Evolutionary conservation across 1,140 invertebrate genomes (phyloP), one percentile per base, ranked within the genome.

Genomic region (Drosophila pachea): DNA sequence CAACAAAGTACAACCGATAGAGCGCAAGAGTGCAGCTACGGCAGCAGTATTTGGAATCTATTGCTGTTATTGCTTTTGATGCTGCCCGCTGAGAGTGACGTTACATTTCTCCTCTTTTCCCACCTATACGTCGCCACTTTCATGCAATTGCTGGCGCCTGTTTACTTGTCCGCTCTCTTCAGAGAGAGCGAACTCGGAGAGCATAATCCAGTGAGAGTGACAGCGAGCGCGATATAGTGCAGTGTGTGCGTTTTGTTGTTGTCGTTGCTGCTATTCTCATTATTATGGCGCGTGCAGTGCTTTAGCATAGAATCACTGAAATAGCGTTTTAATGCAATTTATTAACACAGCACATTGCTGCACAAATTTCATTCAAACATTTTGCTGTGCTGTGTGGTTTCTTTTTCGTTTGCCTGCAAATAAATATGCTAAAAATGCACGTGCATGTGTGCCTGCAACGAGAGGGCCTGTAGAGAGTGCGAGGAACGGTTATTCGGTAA

Each of bases 61-160:
- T 29, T 63, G 47, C 22, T 31, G 62, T 2, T 12, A n/a, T 22
- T 75, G 59, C 33, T 72, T 53, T 35, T 32, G 54, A 6, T 47
- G 45, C 5, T 47, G 9, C 16, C 5, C 16, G 8, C 65, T 40
- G 63, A 45, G 40, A 65, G 67, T 74, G 75, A 72, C 63, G 66
- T 69, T 64, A 38, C 45, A 53, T 59, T 63, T 63, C 68, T 68
- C 61, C 70, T 73, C 53, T 73, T 58, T 45, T 32, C n/a, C 45
- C 74, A 45, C 59, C 54, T 70, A 61, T 49, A 48, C 52, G 47
- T 49, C 52, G 47, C 47, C 67, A 71, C 66, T 71, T 61, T 43
- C 59, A 52, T 77, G 77, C 78, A 77, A 36, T 62, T 43, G 55
- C 73, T 81, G 69, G 72, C 53, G 68, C 77, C 81, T 82, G 78